Conservation (phyloP, 2,113 vertebrate genomes). For the Myodes glareolus region DNA sequence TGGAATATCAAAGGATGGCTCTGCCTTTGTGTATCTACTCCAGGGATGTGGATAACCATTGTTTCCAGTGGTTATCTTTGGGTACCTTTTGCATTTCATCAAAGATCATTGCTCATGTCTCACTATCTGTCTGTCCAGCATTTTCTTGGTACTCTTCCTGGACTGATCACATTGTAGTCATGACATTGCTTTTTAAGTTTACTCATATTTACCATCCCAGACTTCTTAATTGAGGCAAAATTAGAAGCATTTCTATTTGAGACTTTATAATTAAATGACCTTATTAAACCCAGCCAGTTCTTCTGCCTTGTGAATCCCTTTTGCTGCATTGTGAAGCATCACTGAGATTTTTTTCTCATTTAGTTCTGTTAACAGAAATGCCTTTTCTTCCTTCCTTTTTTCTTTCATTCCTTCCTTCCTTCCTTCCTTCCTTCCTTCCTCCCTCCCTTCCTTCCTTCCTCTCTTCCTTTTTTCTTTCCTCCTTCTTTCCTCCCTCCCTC, state of each 20-base stretch:
- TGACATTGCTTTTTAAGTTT: conserved; percentile 54
- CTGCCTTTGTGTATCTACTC: not conserved
- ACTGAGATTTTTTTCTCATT: conserved; percentile 37
- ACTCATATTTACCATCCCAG: not conserved
- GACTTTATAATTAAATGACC: conserved; percentile 61
- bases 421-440: conserved; percentile 34
- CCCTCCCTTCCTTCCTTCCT: conserved; percentile 22
- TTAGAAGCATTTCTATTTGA: conserved; percentile 56
- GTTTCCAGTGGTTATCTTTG: no score
- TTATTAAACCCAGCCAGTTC: conserved; percentile 13
- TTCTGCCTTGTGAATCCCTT: conserved; percentile 52
- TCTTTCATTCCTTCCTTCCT: no score
- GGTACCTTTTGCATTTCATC: not conserved
- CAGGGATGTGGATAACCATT: not conserved
- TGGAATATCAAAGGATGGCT: not conserved
- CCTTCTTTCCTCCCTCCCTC: not conserved
- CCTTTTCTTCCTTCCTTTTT: conserved; percentile 3
- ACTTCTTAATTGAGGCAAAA: conserved; percentile 33
- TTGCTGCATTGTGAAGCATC: not conserved
- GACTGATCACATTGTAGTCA: conserved; percentile 7
- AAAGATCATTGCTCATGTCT: conserved; percentile 1
- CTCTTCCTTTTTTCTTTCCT: no score
- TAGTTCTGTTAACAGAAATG: conserved; percentile 42
- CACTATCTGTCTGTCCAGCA: not conserved
- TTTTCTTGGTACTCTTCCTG: conserved; percentile 11